Conservation (phyloP, 64 coral and sea anemone species). For the Catalaphyllia jardinei region DNA sequence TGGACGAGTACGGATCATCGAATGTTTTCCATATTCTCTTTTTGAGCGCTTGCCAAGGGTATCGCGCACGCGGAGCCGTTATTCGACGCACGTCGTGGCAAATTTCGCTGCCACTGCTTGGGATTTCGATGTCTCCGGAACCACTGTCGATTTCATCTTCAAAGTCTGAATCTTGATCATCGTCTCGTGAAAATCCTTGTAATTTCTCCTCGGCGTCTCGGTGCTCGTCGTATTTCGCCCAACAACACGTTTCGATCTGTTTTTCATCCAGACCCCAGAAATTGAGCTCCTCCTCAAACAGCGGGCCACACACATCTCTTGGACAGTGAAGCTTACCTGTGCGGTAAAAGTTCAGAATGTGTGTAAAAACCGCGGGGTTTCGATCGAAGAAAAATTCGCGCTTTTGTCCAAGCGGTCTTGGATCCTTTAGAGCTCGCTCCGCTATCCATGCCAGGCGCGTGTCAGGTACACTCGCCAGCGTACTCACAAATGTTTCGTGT, state of each 20-base stretch:
- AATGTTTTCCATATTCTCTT: constrained; percentile 86
- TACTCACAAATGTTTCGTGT: constrained; percentile 96
- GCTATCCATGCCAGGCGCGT: constrained; percentile 88
- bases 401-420: constrained; percentile 75
- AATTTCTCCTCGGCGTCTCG: constrained; percentile 91
- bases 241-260: constrained; percentile 91
- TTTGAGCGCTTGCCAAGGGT: constrained; percentile 45
- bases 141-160: constrained; percentile 51
- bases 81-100: constrained; percentile 29
- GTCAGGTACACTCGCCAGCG: constrained; percentile 79
- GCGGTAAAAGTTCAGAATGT: constrained; percentile 91
- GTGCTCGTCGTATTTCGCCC: constrained; percentile 97
- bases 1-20: constrained; percentile 84
- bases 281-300: constrained; percentile 87
- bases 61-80: constrained; percentile 32
- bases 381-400: constrained; percentile 92
- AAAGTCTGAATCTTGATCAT: constrained; percentile 59
- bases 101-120: constrained; percentile 77
- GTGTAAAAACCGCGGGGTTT: constrained; percentile 86
- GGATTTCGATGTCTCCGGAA: constrained; percentile 60
- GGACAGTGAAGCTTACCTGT: constrained; percentile 92
- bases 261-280: constrained; percentile 97
- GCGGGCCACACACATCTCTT: constrained; percentile 86
- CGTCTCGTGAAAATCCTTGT: constrained; percentile 76
- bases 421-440: constrained; percentile 79